phyloP scores from a whole-genome alignment of 2,888 invertebrate species.

The Nemotelus pantherinus region DNA sequence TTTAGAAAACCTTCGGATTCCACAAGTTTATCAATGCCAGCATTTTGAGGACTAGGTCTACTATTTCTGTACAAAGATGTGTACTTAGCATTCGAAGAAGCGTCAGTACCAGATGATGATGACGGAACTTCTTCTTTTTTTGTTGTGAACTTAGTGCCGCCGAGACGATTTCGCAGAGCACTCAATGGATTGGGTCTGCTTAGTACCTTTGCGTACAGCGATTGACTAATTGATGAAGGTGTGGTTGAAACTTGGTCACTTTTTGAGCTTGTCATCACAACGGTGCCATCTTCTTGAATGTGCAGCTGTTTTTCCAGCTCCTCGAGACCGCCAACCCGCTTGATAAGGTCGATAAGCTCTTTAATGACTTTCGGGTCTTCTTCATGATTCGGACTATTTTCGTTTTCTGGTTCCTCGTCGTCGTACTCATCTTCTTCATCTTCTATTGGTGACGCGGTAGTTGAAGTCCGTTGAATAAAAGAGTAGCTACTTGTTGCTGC shows the following conservation, averaged over 20 bases:
- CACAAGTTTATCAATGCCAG: slow-evolving; percentile 64
- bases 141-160: slow-evolving; percentile 50
- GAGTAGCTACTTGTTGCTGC: slow-evolving; percentile 64
- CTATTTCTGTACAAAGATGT: slow-evolving; percentile 72
- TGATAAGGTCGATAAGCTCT: slow-evolving; percentile 83
- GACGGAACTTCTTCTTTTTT: slow-evolving; percentile 42
- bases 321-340: slow-evolving; percentile 88
- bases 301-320: slow-evolving; percentile 82
- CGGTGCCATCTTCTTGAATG: slow-evolving; percentile 68
- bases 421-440: slow-evolving; percentile 66
- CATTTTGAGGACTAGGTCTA: slow-evolving; percentile 70
- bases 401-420: slow-evolving; percentile 62
- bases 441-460: slow-evolving; percentile 64
- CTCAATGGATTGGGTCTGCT: slow-evolving; percentile 61
- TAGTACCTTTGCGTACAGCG: slow-evolving; percentile 79
- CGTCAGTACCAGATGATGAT: slow-evolving; percentile 42
- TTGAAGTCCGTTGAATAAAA: slow-evolving; percentile 63
- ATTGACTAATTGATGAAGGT: slow-evolving; percentile 76
- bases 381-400: slow-evolving; percentile 55
- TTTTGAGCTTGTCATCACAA: slow-evolving; percentile 64
- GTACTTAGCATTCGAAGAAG: slow-evolving; percentile 63
- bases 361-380: slow-evolving; percentile 74
- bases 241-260: slow-evolving; percentile 66
- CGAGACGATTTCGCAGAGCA: slow-evolving; percentile 61
- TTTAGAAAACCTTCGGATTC: slow-evolving; percentile 63